A percentile compares a stretch with the other conserved stretches of the same genome.
phyloP scores from a whole-genome alignment of 2,113 vertebrate species.

The Oncorhynchus keta region DNA sequence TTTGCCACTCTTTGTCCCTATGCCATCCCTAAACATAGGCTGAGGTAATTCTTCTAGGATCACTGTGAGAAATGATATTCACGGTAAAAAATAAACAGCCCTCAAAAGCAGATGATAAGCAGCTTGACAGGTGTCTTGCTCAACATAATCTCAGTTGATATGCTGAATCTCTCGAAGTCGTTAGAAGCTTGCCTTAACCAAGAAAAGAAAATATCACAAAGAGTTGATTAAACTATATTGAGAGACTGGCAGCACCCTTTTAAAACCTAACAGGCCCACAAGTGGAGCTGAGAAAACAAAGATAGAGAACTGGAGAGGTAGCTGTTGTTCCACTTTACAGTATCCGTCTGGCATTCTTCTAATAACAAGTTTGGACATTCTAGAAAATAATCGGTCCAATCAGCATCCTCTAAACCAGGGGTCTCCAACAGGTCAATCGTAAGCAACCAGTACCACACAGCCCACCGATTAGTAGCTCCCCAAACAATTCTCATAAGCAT shows the following conservation, averaged over 20 bases:
- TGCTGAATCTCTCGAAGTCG: slow-evolving; percentile 17
- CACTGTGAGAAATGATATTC: slow-evolving; percentile 18
- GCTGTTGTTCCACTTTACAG: too few relatives aligned
- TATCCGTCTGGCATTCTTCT: too few relatives aligned
- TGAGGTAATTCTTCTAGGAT: slow-evolving; percentile 12
- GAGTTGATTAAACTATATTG: slow-evolving; percentile 44
- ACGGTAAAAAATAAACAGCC: slow-evolving; percentile 8
- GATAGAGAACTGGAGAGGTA: too few relatives aligned
- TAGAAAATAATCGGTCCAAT: too few relatives aligned
- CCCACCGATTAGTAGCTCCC: too few relatives aligned
- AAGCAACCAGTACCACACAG: too few relatives aligned
- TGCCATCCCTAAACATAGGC: slow-evolving; percentile 18
- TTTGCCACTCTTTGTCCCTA: background rate
- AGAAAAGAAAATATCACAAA: slow-evolving; percentile 41
- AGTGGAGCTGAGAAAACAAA: slow-evolving; percentile 9
- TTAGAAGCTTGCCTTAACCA: slow-evolving; percentile 28
- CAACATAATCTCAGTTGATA: slow-evolving; percentile 15
- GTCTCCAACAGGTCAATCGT: too few relatives aligned
- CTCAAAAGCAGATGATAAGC: slow-evolving; percentile 4
- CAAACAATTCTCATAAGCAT: too few relatives aligned
- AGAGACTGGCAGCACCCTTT: slow-evolving; percentile 21
- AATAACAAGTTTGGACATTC: too few relatives aligned
- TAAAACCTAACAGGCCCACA: background rate
- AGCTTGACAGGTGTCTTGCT: slow-evolving; percentile 41
- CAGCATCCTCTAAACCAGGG: too few relatives aligned